Base-by-base conservation (phyloP, 2,113 vertebrate species). In the Oncorhynchus keta region DNA sequence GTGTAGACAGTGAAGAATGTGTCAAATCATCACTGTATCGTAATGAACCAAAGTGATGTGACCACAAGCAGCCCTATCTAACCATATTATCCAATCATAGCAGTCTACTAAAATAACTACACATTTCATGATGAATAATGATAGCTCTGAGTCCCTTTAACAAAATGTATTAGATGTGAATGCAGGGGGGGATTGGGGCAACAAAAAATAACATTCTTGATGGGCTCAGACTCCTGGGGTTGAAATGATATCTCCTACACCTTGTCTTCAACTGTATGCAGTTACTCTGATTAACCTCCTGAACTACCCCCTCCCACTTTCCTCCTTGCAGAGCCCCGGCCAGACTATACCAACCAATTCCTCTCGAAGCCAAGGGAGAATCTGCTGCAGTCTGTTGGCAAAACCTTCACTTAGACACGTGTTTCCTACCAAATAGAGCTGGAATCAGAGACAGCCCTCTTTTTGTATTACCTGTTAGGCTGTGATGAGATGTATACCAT, bases 211-310 rank as follows among this genome's bases (percentile, higher is more conserved):
- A 71, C 22, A 7, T 11, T 39, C 39, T 48, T 78, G 74, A 76
- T 82, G 69, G 80, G 72, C 64, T 74, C 68, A 57, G 68, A 81
- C 76, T 82, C 68, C 57, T 79, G 77, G 75, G 81, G 73, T 81
- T 84, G 79, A 76, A 78, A 86, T 83, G 77, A 83, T 82, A 87
- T 82, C 79, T 77, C 70, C 66, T 84, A 9, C 76, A 87, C 83
- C 83, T 89, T 76, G 72, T 80, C 75, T 83, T 77, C 69, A 49
- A 80, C 72, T 86, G 82, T 87, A 83, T 79, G 83, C 85, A 86
- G 84, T 92, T 86, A 87, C 84, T 86, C 80, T 88, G 77, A 83
- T 89, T 78, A 77, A 77, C 81, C 83, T 88, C 79, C 79, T 86
- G 75, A 79, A 82, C 83, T 79, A 76, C 76, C 79, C 84, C 79